Base-by-base conservation (phyloP, 2,888 invertebrate genomes). In the Napeogenes sylphis region DNA sequence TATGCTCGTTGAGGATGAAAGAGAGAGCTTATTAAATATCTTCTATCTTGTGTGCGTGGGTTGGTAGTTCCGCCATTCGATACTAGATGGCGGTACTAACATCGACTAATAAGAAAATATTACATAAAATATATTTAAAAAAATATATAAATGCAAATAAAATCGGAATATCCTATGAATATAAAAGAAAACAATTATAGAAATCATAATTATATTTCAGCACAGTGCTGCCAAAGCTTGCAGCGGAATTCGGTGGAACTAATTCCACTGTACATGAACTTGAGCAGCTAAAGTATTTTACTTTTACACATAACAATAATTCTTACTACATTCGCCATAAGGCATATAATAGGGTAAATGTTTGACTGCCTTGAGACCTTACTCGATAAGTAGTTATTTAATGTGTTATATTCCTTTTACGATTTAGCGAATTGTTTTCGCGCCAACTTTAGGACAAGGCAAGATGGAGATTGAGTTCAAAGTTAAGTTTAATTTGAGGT, bases 81-180 rank as follows among this genome's bases (percentile, higher is more conserved):
- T 77, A 79, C 75, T 66, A 87, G 89, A 85, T 89, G 88, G 87
- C 88, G 83, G 70, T 84, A 70, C 51, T 42, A 42, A 42, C 10
- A 42, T 42, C 21, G 42, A 45, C 33, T 51, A 30, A 12, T 30
- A 51, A 14, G 5, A 21, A 47, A 30, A 30, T 51, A 51, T 2
- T 30, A 51, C 8, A 30, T 30, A 51, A 51, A 30, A 30, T 30
- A 51, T 12, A 12, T 3, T 30, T 51, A 10, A 51, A 4, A 8
- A 51, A 8, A 3, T 30, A 30, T 4, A n/a, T 14, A 2, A n/a
- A 47, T 4, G n/a, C 0, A 14, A 47, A 47, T n/a, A 4, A n/a
- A 47, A 13, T 14, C 6, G 21, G 21, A 21, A 21, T 6, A 47
- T 47, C 14, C n/a, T 42, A 4, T 30, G 4, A 51, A 12, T 30